Base-by-base conservation (phyloP, 2,888 invertebrate genomes). In the Campoplex capitator region DNA sequence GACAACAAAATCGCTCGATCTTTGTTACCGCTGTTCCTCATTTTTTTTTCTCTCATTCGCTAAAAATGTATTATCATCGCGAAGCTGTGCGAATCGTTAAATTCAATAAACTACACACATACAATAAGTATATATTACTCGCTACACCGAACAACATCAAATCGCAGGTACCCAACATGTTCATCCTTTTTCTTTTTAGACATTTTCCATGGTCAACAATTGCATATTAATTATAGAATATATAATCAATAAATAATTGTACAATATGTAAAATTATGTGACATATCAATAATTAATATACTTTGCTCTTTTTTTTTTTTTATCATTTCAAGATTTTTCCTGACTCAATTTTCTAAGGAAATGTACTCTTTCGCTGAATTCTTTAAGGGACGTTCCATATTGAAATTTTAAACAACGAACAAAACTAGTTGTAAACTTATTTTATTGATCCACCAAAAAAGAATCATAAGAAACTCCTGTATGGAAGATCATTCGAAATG, bases 121-220 rank as follows among this genome's bases (percentile, higher is more conserved):
- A 38, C 71, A 85, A 77, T 51, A 74, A 68, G 48, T 74, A 74
- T 74, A 77, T 77, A 13, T 23, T 84, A 74, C 68, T 75, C 32
- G 38, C 45, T 82, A 68, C 42, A 54, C 62, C 48, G 70, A 83
- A 80, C 48, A 75, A 65, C 83, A 71, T 75, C 28, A 32, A 32
- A 77, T 56, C 38, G 56, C 86, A 86, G 86, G 82, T 85, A 85
- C 68, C 77, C 75, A 85, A 62, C 32, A 70, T 58, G 48, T 58
- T 65, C 48, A 23, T 70, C 68, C n/a, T 28, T 32, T 38, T 28
- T 62, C 23, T 62, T 1, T 48, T 18, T 51, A 42, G 3, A 74
- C 54, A 56, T 51, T 83, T 58, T 38, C 48, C 76, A 32, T 56
- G 16, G 28, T 67, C 28, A 45, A 71, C 68, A 56, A 79, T 79